These are phyloP conservation scores for Zosterops japonicus DNA, from an alignment of 2,113 vertebrate species.

Conservation along the genomic window DNA sequence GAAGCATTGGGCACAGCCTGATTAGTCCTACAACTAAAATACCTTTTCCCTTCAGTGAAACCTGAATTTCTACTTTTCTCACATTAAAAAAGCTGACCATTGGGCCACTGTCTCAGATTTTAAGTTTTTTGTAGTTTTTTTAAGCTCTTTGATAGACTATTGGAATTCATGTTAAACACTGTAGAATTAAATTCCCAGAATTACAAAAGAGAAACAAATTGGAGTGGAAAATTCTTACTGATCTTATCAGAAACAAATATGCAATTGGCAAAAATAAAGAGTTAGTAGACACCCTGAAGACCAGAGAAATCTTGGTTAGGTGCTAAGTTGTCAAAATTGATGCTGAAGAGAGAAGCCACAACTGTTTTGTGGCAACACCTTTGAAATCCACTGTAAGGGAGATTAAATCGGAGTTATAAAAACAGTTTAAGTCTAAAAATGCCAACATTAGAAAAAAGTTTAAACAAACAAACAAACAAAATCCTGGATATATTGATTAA, in stretches of 20 bases:
- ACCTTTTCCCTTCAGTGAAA: neutral
- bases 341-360: neutral
- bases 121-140: neutral
- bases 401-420: neutral
- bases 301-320: neutral
- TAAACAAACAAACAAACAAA: neutral
- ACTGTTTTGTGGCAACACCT: neutral
- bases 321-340: neutral
- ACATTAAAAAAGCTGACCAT: neutral
- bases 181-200: neutral
- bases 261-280: neutral
- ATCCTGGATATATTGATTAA: fast-evolving
- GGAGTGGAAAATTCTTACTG: neutral
- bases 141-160: neutral
- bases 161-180: neutral
- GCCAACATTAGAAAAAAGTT: neutral
- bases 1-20: neutral
- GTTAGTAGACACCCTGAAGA: neutral
- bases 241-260: neutral
- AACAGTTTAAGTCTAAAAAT: neutral
- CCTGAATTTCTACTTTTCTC: neutral
- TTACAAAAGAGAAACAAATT: neutral
- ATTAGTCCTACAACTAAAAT: neutral
- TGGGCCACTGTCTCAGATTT: neutral
- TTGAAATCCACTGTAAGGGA: neutral